Percentiles rank a stretch among this genome's conserved stretches.
Evolutionary conservation across 2,888 invertebrate genomes (phyloP).

Genomic region (Caenorhabditis becei): DNA sequence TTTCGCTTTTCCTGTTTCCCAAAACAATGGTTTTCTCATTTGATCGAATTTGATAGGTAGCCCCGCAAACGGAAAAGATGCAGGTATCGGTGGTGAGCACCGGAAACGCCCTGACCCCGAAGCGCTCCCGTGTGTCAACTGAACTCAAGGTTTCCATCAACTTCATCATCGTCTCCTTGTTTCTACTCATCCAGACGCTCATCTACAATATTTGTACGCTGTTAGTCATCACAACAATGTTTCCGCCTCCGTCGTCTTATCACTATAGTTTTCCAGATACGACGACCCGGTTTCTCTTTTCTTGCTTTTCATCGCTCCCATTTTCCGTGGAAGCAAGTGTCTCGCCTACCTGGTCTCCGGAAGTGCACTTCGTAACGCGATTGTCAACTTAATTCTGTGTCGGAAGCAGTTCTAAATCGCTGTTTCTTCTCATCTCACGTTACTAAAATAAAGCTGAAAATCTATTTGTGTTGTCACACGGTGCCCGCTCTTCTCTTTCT

Average conservation of each 20-base stretch:
- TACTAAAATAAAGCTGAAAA: constrained; percentile 54
- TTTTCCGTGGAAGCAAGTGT: constrained; percentile 64
- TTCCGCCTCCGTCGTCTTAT: constrained; percentile 29
- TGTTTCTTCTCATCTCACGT: constrained; percentile 7
- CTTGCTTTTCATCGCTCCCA: constrained; percentile 59
- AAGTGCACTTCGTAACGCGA: constrained; percentile 61
- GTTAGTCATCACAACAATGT: constrained; percentile 49
- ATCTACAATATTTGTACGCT: constrained; percentile 61
- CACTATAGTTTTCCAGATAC: constrained; percentile 55
- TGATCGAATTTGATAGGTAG: constrained; percentile 37
- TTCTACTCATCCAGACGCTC: constrained; percentile 56
- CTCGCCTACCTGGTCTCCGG: constrained; percentile 62
- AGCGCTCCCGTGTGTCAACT: constrained; percentile 28
- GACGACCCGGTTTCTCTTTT: constrained; percentile 37
- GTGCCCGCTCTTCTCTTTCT: constrained; percentile 26
- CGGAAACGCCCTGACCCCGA: constrained; percentile 26
- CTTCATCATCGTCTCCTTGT: constrained; percentile 60
- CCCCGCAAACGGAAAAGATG: constrained; percentile 41
- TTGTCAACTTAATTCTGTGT: constrained; percentile 48
- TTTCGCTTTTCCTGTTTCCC: constrained; percentile 31
- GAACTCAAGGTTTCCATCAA: constrained; percentile 63
- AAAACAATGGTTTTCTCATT: constrained; percentile 7
- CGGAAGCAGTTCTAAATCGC: constrained; percentile 39
- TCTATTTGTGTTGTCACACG: constrained; percentile 39
- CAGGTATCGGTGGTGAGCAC: constrained; percentile 58